phyloP scores from a whole-genome alignment of 2,113 vertebrate species.

The Cyanistes caeruleus region DNA sequence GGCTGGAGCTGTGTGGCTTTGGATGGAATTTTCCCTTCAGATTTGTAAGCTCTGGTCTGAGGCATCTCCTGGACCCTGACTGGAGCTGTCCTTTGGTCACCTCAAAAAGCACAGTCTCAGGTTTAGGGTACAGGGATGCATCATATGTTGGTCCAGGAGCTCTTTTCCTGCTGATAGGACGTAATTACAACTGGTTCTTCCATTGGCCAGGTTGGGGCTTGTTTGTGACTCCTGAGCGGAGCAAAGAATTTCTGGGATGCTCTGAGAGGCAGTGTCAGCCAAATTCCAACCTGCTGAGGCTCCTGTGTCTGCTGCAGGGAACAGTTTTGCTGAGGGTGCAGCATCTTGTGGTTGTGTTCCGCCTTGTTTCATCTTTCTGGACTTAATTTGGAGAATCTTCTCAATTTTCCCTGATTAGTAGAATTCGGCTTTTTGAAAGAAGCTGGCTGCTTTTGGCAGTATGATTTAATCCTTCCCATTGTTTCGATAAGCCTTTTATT shows the following conservation, averaged over 20 bases:
- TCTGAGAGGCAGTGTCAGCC: neutral
- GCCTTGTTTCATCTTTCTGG: neutral
- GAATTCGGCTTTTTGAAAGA: neutral
- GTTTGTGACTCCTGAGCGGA: neutral
- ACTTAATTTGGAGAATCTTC: neutral
- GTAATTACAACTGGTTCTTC: neutral
- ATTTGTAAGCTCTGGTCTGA: neutral
- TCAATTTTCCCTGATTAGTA: conserved; percentile 3
- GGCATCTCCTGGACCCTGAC: neutral
- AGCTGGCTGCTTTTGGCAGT: neutral
- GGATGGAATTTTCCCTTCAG: neutral
- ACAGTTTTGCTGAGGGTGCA: neutral
- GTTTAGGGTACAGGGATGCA: rapidly evolving
- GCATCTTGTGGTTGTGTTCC: neutral
- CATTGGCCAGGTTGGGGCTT: neutral
- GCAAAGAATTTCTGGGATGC: neutral
- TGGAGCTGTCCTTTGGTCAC: neutral
- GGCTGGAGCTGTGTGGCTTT: neutral
- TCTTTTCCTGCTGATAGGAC: neutral
- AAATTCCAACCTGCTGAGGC: neutral
- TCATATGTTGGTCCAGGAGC: neutral
- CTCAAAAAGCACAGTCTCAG: neutral
- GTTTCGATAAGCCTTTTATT: neutral
- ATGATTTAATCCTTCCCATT: conserved; percentile 1
- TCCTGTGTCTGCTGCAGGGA: neutral